Conservation (phyloP, 1,140 invertebrate genomes). For the Dendroctonus valens region DNA sequence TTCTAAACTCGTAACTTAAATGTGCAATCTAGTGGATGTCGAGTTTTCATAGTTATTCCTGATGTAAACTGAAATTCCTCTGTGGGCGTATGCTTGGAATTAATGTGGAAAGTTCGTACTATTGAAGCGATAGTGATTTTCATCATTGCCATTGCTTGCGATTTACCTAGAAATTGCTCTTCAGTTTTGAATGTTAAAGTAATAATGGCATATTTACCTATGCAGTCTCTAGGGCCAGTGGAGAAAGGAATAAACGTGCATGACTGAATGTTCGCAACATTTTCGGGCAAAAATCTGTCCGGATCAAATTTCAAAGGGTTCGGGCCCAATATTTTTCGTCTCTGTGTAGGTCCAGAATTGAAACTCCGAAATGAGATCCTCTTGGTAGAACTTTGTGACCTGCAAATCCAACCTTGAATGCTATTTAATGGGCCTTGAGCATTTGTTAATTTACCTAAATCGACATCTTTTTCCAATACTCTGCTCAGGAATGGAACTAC, state of each 20-base stretch:
- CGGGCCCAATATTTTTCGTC: conserved; percentile 31
- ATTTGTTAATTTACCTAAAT: not conserved
- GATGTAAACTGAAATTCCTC: not conserved
- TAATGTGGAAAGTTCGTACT: not conserved
- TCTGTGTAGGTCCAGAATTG: conserved; percentile 24
- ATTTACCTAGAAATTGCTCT: not conserved
- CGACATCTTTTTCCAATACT: not conserved
- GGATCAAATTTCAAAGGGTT: conserved; percentile 65
- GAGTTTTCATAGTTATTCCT: not conserved
- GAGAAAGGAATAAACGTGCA: conserved; percentile 64
- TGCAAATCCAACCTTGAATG: not conserved
- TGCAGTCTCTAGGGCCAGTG: conserved; percentile 62
- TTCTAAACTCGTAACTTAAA: not conserved
- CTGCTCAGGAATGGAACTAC: not conserved
- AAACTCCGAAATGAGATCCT: conserved; percentile 17
- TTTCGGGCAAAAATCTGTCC: conserved; percentile 62
- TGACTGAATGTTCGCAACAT: conserved; percentile 48
- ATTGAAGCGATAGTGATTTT: not conserved
- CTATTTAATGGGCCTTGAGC: not conserved
- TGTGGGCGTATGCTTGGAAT: not conserved
- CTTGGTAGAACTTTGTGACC: conserved; percentile 16
- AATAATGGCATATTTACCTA: conserved; percentile 47
- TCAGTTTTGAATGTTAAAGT: not conserved
- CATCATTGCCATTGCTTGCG: not conserved
- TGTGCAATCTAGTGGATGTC: not conserved